Conservation (phyloP, 2,113 vertebrate genomes). For the Diglossa brunneiventris region DNA sequence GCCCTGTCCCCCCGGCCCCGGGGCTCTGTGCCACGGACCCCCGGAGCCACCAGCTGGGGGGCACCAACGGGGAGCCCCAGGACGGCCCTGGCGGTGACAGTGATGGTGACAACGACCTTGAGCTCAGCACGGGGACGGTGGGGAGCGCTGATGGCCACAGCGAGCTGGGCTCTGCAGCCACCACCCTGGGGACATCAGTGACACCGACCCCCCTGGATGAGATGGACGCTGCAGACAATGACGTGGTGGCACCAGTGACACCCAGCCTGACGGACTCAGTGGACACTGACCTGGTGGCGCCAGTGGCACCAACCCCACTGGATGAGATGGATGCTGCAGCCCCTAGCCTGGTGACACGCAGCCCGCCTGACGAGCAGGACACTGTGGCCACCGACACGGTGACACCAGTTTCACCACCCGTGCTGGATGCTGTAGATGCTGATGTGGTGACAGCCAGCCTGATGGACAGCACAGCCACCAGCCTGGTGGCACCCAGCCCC, state of each 20-base stretch:
- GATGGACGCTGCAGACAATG: neutral
- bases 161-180: neutral
- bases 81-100: neutral
- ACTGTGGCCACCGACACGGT: rapidly evolving
- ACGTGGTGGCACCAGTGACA: neutral
- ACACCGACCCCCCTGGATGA: neutral
- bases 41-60: neutral
- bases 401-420: rapidly evolving
- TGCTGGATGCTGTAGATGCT: neutral
- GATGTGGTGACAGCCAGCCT: neutral
- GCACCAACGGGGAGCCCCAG: neutral
- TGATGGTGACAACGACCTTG: neutral
- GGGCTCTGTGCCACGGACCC: neutral
- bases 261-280: too few relatives aligned
- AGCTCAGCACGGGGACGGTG: rapidly evolving
- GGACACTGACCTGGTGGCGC: neutral
- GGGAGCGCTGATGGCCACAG: neutral
- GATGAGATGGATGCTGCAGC: too few relatives aligned
- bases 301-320: neutral
- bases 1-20: rapidly evolving
- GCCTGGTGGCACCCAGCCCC: neutral
- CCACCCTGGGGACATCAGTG: rapidly evolving
- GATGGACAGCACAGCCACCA: neutral
- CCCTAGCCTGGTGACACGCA: too few relatives aligned
- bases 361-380: rapidly evolving